phyloP scores from a whole-genome alignment of 2,113 vertebrate species.

The Gobio gobio region DNA sequence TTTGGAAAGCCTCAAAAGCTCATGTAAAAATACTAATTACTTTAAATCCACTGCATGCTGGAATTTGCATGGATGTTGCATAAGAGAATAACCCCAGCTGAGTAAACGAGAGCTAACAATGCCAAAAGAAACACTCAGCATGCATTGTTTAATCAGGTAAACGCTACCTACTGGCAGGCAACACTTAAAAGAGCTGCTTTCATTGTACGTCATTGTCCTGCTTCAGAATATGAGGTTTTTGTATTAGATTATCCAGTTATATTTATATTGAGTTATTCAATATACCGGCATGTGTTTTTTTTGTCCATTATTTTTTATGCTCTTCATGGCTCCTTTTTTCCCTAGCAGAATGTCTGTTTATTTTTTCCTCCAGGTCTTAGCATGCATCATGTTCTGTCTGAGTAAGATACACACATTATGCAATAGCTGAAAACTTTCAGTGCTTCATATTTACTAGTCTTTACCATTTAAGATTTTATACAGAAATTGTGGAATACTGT shows the following conservation, averaged over 20 bases:
- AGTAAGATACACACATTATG: too few species aligned
- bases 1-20: constrained; percentile 59
- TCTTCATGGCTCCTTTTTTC: neutral
- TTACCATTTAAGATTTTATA: too few species aligned
- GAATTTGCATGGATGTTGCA: constrained; percentile 65
- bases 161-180: constrained; percentile 23
- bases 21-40: constrained; percentile 62
- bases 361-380: too few species aligned
- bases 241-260: neutral
- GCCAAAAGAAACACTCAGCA: constrained; percentile 34
- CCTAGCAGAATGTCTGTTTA: neutral
- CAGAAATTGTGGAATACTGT: too few species aligned
- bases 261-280: neutral
- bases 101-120: constrained; percentile 44
- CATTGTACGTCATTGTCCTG: neutral
- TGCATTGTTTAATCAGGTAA: constrained; percentile 59
- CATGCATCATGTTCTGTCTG: too few species aligned
- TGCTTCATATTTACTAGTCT: too few species aligned
- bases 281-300: neutral
- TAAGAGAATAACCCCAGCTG: constrained; percentile 54
- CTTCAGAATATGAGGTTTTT: neutral
- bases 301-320: neutral
- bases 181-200: constrained; percentile 13
- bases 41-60: constrained; percentile 60
- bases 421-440: too few species aligned